Percentiles rank a stretch among this genome's conserved stretches.
phyloP scores from a whole-genome alignment of 2,113 vertebrate genomes.

The Python bivittatus region DNA sequence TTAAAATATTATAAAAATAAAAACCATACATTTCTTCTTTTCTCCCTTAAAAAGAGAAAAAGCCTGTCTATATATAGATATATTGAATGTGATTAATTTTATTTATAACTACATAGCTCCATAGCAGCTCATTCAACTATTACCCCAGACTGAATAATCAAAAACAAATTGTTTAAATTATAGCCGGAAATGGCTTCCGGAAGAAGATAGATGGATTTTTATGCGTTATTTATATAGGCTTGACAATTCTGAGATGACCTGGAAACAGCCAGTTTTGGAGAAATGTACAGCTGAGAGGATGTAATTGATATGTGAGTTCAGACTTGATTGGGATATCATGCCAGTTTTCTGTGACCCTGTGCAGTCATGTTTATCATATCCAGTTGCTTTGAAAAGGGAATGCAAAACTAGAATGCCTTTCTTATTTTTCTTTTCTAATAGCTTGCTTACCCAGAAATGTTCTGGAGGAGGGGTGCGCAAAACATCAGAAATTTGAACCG shows the following conservation, averaged over 20 bases:
- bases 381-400: not conserved
- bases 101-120: not conserved
- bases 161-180: slow-evolving; percentile 12
- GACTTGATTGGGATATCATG: not conserved
- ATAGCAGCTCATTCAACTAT: not conserved
- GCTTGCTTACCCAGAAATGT: not conserved
- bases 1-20: slow-evolving; percentile 8
- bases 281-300: not conserved
- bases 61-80: not conserved
- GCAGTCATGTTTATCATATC: not conserved
- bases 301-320: not conserved
- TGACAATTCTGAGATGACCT: not conserved
- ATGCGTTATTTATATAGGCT: not conserved
- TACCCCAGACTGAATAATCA: not conserved
- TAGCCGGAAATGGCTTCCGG: not conserved
- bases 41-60: not conserved
- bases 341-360: not conserved
- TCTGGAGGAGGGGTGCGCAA: not conserved
- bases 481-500: not conserved
- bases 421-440: not conserved
- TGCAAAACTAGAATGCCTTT: not conserved
- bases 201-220: not conserved
- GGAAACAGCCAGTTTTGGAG: not conserved
- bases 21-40: not conserved
- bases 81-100: not conserved